Evolutionary conservation across 1,140 invertebrate species (phyloP).

Genomic region (Heliothis subflexa): DNA sequence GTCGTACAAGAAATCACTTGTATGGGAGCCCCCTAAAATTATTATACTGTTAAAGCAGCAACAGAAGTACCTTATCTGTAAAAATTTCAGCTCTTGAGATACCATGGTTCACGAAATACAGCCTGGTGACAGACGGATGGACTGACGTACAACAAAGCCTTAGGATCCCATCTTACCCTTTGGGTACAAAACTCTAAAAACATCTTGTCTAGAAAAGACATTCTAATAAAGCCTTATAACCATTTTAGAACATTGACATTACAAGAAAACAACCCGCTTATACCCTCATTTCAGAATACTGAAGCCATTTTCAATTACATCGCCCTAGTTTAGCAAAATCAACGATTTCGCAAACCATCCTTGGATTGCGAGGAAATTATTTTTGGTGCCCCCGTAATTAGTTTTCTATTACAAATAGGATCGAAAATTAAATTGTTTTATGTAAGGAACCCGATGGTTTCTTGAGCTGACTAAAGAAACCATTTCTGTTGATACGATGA

Average conservation of each 20-base stretch:
- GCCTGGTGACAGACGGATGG: too few relatives aligned
- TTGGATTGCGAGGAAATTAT: constrained; percentile 31
- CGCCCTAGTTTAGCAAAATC: constrained; percentile 7
- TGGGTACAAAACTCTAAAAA: too few relatives aligned
- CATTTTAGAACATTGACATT: not conserved
- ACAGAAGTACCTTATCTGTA: too few relatives aligned
- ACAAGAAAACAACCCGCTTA: constrained; percentile 4
- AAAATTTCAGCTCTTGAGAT: too few relatives aligned
- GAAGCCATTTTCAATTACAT: constrained; percentile 24
- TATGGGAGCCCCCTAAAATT: too few relatives aligned
- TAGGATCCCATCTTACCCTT: too few relatives aligned
- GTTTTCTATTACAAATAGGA: constrained; percentile 38
- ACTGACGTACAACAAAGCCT: too few relatives aligned
- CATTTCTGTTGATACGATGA: not conserved
- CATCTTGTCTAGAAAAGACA: too few relatives aligned
- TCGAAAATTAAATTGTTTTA: constrained; percentile 7
- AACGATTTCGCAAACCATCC: constrained; percentile 22
- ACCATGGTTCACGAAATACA: too few relatives aligned
- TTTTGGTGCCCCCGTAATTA: constrained; percentile 31
- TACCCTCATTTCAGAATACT: not conserved
- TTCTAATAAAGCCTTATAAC: too few relatives aligned
- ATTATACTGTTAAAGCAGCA: too few relatives aligned
- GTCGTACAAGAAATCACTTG: too few relatives aligned
- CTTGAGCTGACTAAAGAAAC: not conserved
- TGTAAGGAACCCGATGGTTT: not conserved